Conservation (phyloP, 2,797 vertebrate genomes). For the Martes flavigula region DNA sequence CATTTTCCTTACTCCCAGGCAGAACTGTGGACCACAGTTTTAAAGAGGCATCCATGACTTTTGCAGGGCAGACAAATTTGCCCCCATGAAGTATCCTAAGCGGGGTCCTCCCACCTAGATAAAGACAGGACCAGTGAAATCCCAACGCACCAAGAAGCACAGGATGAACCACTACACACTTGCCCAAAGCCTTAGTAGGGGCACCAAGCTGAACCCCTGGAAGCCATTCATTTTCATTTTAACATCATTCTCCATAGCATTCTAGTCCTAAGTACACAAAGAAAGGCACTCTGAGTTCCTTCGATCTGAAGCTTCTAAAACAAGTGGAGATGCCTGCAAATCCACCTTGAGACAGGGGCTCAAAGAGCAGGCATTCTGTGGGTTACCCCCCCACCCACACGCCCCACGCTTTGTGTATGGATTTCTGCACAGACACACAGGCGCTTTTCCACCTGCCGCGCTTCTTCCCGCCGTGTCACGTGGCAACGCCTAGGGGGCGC, state of each 20-base stretch:
- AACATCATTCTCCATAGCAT: background rate
- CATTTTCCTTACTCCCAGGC: background rate
- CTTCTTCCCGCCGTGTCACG: slow-evolving; percentile 84
- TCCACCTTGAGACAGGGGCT: background rate
- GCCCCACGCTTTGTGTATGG: background rate
- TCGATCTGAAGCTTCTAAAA: background rate
- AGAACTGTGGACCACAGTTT: background rate
- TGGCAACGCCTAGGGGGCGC: slow-evolving; percentile 93
- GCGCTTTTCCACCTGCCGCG: background rate
- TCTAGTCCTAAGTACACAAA: background rate
- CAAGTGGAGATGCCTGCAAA: background rate
- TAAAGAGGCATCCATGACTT: background rate
- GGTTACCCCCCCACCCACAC: background rate
- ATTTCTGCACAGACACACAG: background rate
- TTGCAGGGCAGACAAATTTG: background rate
- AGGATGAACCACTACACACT: background rate
- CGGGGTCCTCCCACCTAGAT: slow-evolving; percentile 65
- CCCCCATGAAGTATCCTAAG: background rate
- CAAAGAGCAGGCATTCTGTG: background rate
- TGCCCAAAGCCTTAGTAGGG: background rate
- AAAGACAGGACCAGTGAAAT: background rate
- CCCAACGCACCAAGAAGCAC: slow-evolving; percentile 61
- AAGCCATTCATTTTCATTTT: slow-evolving; percentile 35
- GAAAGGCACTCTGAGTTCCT: background rate
- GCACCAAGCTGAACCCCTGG: background rate